Conservation (phyloP, 2,113 vertebrate species). For the Dryoscopus gambensis region DNA sequence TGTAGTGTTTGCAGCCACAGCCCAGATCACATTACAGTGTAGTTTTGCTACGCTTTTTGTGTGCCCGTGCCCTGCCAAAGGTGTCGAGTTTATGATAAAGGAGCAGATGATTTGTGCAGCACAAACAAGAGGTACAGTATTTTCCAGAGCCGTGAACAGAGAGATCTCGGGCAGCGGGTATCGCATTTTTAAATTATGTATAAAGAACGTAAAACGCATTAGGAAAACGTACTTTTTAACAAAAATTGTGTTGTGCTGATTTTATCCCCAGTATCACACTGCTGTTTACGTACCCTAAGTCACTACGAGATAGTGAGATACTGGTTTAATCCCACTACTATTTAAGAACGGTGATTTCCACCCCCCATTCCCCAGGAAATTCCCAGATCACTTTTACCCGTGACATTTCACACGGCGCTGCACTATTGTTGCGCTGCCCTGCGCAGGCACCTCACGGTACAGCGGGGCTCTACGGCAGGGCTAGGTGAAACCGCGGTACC, state of each 20-base stretch:
- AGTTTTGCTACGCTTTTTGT: rapidly evolving
- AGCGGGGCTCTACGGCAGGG: no score
- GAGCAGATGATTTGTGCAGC: no score
- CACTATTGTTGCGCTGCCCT: rapidly evolving
- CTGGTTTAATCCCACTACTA: not conserved
- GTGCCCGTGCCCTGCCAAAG: not conserved
- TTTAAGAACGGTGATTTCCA: not conserved
- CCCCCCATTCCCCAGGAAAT: rapidly evolving
- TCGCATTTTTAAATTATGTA: rapidly evolving
- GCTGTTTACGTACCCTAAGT: rapidly evolving
- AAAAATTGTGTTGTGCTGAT: not conserved
- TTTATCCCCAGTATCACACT: rapidly evolving
- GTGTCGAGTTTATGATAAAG: not conserved
- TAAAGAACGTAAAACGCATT: rapidly evolving
- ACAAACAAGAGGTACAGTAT: not conserved
- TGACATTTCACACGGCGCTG: rapidly evolving
- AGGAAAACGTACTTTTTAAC: not conserved
- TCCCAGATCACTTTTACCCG: rapidly evolving
- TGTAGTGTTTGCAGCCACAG: not conserved
- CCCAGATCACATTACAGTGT: not conserved
- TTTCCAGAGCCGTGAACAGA: not conserved
- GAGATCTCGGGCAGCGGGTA: rapidly evolving
- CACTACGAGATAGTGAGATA: rapidly evolving
- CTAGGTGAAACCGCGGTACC: rapidly evolving
- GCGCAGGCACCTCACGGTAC: not conserved